Conservation (phyloP, 2,113 vertebrate genomes). For the Dunckerocampus dactyliophorus region DNA sequence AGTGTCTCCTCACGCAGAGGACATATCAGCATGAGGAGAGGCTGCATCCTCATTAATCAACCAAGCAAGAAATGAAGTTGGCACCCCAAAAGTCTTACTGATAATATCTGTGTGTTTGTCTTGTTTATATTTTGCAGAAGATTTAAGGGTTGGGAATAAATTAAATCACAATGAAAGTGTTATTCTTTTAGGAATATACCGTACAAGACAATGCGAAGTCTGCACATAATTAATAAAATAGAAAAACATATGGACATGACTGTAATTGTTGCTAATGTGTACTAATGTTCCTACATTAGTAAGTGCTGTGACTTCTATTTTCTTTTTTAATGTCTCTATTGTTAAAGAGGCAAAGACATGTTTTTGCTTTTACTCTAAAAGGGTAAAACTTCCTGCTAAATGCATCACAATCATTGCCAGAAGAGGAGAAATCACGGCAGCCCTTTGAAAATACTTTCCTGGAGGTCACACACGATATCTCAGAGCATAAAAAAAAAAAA, state of each 20-base stretch:
- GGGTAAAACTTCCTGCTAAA: conserved; percentile 16
- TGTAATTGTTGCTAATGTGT: conserved; percentile 2
- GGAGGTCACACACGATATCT: background rate
- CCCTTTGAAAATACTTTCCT: background rate
- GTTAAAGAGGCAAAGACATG: conserved; percentile 15
- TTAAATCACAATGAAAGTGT: background rate
- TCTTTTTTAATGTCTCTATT: background rate
- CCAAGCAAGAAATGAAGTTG: conserved; percentile 45
- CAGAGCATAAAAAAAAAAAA: background rate
- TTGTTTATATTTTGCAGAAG: background rate
- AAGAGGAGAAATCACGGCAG: background rate
- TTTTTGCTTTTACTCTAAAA: conserved; percentile 15
- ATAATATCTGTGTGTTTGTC: conserved; percentile 22
- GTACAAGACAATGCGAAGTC: background rate
- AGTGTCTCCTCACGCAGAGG: conserved; percentile 7
- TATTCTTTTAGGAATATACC: background rate
- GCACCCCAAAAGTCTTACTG: conserved; percentile 21
- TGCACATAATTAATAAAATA: conserved; percentile 34
- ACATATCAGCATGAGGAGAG: conserved; percentile 14
- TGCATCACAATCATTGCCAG: background rate
- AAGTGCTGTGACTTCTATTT: background rate
- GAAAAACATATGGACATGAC: conserved; percentile 4
- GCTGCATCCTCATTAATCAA: conserved; percentile 25
- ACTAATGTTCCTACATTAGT: conserved; percentile 15
- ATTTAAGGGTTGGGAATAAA: background rate